Percentiles rank a stretch among this genome's conserved stretches.
Conservation (phyloP, 1,140 invertebrate species). For the Heliconius himera region DNA sequence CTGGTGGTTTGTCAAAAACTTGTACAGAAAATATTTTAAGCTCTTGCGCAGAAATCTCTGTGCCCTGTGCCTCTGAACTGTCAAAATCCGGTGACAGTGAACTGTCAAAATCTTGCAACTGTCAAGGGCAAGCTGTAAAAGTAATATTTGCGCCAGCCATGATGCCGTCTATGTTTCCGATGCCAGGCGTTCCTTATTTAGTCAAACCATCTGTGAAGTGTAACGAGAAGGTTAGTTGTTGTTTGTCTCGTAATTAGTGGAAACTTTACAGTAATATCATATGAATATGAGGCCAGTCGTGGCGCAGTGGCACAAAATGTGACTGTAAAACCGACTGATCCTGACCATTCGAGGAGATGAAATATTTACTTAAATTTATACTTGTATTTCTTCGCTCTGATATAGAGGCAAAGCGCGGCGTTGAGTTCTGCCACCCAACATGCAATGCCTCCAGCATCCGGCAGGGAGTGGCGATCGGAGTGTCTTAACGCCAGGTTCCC, state of each 20-base stretch:
- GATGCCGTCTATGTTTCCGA: constrained; percentile 63
- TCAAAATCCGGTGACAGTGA: background rate
- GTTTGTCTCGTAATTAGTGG: background rate
- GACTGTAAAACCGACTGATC: too few relatives aligned
- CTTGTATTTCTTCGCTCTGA: too few relatives aligned
- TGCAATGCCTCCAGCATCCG: too few relatives aligned
- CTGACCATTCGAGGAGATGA: too few relatives aligned
- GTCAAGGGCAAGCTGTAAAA: constrained; percentile 61
- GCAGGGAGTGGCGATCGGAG: too few relatives aligned
- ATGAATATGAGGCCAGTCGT: too few relatives aligned
- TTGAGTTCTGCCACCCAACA: too few relatives aligned
- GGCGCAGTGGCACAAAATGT: too few relatives aligned
- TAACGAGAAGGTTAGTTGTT: constrained; percentile 57
- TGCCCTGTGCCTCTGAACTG: constrained; percentile 22
- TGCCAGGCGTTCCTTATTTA: constrained; percentile 59
- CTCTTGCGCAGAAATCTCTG: background rate
- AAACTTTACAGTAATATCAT: too few relatives aligned
- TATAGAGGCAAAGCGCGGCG: too few relatives aligned
- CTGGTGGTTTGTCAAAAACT: background rate
- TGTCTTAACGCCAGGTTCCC: too few relatives aligned
- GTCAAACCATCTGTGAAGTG: constrained; percentile 49
- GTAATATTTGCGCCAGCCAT: constrained; percentile 69
- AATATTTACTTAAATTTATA: too few relatives aligned
- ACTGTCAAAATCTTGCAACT: constrained; percentile 41
- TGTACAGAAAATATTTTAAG: background rate